Conservation (phyloP, 2,113 vertebrate species). For the Choloepus hoffmanni region DNA sequence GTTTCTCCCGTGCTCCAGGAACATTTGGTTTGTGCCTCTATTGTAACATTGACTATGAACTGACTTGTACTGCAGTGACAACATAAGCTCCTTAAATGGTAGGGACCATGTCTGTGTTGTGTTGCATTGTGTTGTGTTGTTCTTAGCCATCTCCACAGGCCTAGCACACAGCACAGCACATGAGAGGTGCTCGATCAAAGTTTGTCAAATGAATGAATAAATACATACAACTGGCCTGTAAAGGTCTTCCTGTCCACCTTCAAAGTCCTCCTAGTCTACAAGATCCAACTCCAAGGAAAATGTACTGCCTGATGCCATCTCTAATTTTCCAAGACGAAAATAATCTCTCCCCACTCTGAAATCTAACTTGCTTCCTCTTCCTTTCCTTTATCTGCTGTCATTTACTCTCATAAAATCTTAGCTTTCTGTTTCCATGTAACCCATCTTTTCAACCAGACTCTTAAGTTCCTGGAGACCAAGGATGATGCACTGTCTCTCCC, state of each 20-base stretch:
- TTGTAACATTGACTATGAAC: accelerated
- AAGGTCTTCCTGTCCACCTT: not conserved
- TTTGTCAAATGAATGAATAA: not conserved
- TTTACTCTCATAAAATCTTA: not conserved
- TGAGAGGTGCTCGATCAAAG: not conserved
- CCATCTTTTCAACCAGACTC: not conserved
- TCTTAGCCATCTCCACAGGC: not conserved
- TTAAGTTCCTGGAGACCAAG: not conserved
- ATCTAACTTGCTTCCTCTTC: not conserved
- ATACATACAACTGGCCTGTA: not conserved
- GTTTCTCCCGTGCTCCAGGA: not conserved
- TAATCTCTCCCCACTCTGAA: not conserved
- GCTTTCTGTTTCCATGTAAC: not conserved
- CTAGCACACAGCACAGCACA: not conserved
- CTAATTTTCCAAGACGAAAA: not conserved
- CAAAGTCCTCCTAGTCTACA: not conserved
- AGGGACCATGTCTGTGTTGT: not conserved
- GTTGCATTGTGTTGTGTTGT: not conserved
- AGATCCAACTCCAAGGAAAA: not conserved
- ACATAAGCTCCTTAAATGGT: too few species aligned
- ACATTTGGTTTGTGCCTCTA: not conserved
- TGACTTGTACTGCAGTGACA: not conserved
- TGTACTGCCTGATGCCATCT: not conserved
- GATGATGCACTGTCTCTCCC: too few species aligned
- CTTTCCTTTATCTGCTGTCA: not conserved